Evolutionary conservation across 64 coral and sea anemone species (phyloP), one percentile per base, ranked within the genome.

Genomic region (Pocillopora damicornis): DNA sequence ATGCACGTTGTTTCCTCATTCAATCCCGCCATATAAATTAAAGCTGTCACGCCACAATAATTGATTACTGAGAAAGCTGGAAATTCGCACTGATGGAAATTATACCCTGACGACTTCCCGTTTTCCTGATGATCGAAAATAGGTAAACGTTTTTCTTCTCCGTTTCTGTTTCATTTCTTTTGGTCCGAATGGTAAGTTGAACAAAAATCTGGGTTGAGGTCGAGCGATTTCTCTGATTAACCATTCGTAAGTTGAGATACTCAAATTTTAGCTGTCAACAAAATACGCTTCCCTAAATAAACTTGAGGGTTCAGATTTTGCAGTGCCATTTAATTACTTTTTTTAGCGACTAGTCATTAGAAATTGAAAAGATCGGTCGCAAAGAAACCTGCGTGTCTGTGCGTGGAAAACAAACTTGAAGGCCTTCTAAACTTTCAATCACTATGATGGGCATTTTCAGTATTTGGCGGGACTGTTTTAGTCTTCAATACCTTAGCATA

Each of bases 391-490:
- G 11, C 34, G 14, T 63, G 15, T 20, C 13, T 62, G 3, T 82
- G 15, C 15, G 73, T 15, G 66, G 61, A 63, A 81, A 63, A 11
- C 61, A 65, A 64, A 57, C 10, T 35, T 35, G 26, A 22, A 71
- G 61, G 38, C 64, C 62, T 51, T 67, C 18, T 42, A 72, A 58
- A 38, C 57, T 72, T 85, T 83, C 80, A 68, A 16, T 38, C 36
- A 13, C 62, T 68, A 85, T 73, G 65, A 13, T 6, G 81, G 20
- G 81, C 1, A 85, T 85, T 85, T 73, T 85, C 63, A 85, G 65
- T 72, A 85, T 85, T 58, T 85, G n/a, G 1, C 15, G 38, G 51
- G 64, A 15, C 5, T 13, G 18, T 7, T 38, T n/a, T 4, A 30
- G 4, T 37, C 23, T 85, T 85, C 64, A 85, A 85, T 72, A 25